These are phyloP conservation scores for Graptemys geographica DNA, from an alignment of 2,797 vertebrate species.

Conservation along the genomic window DNA sequence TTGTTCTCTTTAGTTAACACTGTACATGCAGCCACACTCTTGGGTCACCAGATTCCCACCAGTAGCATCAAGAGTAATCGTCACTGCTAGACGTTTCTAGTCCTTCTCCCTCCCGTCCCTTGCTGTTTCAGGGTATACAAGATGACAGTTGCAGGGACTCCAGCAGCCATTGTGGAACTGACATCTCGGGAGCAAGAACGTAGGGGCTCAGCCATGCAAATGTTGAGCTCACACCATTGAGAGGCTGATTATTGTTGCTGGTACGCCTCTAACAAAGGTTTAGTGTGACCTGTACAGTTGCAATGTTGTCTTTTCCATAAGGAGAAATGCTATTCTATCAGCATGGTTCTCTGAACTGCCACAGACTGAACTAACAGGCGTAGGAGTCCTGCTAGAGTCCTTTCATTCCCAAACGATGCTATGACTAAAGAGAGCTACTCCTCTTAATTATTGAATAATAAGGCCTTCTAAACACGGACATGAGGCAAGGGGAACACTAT, in stretches of 20 bases:
- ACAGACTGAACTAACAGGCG: not conserved
- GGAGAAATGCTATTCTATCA: not conserved
- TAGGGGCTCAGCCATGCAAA: not conserved
- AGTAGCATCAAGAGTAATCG: not conserved
- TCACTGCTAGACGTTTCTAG: not conserved
- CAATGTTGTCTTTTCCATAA: not conserved
- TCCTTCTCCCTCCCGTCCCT: not conserved
- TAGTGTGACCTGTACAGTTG: not conserved
- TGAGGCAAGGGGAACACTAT: not conserved
- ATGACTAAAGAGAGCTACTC: conserved; percentile 1
- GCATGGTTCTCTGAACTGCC: accelerated
- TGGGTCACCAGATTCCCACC: not conserved
- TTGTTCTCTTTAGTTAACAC: conserved; percentile 77
- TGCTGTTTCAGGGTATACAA: not conserved
- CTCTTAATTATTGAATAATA: not conserved
- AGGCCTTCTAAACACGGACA: not conserved
- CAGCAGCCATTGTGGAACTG: not conserved
- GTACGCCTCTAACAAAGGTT: not conserved
- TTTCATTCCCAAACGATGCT: not conserved
- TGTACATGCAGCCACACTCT: not conserved
- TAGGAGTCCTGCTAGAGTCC: accelerated
- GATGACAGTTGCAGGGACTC: not conserved
- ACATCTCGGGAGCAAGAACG: accelerated
- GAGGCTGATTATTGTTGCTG: not conserved
- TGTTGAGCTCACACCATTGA: accelerated